phyloP scores from a whole-genome alignment of 1,140 invertebrate genomes.

The Theocolax elegans region DNA sequence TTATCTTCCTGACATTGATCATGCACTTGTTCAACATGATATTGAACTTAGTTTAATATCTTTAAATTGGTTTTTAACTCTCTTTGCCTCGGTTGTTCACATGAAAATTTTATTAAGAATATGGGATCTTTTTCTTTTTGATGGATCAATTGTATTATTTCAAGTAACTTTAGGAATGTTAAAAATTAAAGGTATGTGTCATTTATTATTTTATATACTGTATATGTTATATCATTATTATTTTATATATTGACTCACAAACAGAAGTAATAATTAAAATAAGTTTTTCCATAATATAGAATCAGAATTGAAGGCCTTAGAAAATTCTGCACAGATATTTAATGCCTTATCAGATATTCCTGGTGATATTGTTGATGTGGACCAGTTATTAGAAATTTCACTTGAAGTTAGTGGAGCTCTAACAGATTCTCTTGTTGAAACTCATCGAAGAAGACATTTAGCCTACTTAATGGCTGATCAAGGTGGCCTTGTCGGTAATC shows the following conservation, averaged over 20 bases:
- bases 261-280: constrained; percentile 14
- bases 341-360: constrained; percentile 96
- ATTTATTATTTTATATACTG: neutral
- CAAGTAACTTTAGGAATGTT: constrained; percentile 95
- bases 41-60: constrained; percentile 96
- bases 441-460: constrained; percentile 89
- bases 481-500: constrained; percentile 90
- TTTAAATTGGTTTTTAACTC: constrained; percentile 96
- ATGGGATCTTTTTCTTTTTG: constrained; percentile 97
- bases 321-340: constrained; percentile 97
- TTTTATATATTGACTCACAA: neutral
- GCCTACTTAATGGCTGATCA: constrained; percentile 97
- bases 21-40: constrained; percentile 91
- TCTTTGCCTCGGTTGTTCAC: constrained; percentile 98
- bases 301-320: constrained; percentile 80
- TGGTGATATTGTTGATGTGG: constrained; percentile 91
- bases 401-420: constrained; percentile 76
- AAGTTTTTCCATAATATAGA: constrained; percentile 68
- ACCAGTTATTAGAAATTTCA: constrained; percentile 77
- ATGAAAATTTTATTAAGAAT: constrained; percentile 94
- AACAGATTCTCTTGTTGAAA: constrained; percentile 88
- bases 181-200: constrained; percentile 81
- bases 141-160: constrained; percentile 96
- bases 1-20: constrained; percentile 90
- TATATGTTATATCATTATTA: neutral